Percentiles rank a stretch among this genome's conserved stretches.
phyloP scores from a whole-genome alignment of 2,888 invertebrate species.

The Tiphia femorata region DNA sequence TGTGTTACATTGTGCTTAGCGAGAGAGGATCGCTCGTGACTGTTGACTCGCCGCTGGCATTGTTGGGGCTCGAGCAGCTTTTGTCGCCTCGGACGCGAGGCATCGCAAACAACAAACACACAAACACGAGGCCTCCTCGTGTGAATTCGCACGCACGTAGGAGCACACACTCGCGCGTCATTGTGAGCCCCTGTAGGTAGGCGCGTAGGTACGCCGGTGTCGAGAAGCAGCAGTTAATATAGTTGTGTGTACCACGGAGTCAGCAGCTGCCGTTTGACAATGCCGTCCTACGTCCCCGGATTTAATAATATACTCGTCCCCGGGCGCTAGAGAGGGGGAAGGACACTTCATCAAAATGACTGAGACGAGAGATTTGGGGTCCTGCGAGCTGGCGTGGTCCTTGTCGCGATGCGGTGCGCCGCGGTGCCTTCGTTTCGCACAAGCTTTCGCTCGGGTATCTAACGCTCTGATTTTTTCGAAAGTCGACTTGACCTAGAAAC shows the following conservation, averaged over 20 bases:
- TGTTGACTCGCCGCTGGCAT: constrained; percentile 65
- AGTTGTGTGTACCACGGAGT: constrained; percentile 49
- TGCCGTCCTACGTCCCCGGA: constrained; percentile 56
- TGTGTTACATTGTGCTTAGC: constrained; percentile 64
- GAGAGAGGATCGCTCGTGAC: constrained; percentile 63
- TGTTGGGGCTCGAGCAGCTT: constrained; percentile 62
- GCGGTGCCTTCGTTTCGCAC: too few relatives aligned
- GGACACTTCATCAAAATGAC: constrained; percentile 64
- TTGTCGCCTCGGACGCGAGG: constrained; percentile 56
- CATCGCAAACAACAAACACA: constrained; percentile 66
- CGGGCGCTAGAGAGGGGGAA: constrained; percentile 32
- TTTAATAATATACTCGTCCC: constrained; percentile 64
- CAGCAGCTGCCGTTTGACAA: constrained; percentile 64
- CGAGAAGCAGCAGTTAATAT: constrained; percentile 56
- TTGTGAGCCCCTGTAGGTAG: constrained; percentile 5
- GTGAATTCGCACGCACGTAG: not conserved
- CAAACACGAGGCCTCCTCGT: constrained; percentile 17
- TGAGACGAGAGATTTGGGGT: constrained; percentile 50
- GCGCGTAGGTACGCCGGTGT: constrained; percentile 20
- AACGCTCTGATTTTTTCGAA: too few relatives aligned
- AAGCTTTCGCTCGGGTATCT: not conserved
- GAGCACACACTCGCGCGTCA: not conserved
- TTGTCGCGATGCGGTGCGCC: constrained; percentile 35
- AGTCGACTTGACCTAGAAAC: too few relatives aligned
- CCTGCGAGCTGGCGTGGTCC: too few relatives aligned